phyloP scores from a whole-genome alignment of 2,888 invertebrate species.

The Lepeophtheirus nordmannii region DNA sequence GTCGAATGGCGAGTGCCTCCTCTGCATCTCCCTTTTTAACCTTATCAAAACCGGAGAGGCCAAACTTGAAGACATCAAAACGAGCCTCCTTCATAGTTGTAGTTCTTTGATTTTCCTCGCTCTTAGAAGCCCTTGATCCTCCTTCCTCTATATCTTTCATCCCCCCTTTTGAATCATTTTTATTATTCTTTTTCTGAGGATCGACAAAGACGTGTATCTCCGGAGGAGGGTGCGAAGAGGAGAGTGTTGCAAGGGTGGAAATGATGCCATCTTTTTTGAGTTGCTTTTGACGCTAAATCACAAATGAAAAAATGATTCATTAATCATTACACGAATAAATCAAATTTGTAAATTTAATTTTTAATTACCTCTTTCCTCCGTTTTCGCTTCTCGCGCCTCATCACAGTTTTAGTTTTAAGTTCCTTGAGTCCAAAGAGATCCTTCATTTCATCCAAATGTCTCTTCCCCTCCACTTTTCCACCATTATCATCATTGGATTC shows the following conservation, averaged over 20 bases:
- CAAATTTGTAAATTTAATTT: neutral
- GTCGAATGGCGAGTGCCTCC: slow-evolving; percentile 55
- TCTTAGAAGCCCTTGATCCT: neutral
- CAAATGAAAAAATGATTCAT: neutral
- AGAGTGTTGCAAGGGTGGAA: neutral
- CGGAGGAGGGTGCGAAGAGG: neutral
- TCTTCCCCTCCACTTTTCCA: neutral
- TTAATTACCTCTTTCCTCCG: neutral
- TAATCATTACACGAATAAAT: neutral
- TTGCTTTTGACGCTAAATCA: neutral
- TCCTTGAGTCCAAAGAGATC: slow-evolving; percentile 2
- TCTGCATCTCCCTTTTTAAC: slow-evolving; percentile 60
- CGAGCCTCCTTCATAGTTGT: slow-evolving; percentile 52
- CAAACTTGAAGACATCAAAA: slow-evolving; percentile 68
- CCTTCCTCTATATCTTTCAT: neutral
- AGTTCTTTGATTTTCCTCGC: neutral
- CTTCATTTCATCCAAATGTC: slow-evolving; percentile 10
- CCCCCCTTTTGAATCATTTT: too few relatives aligned
- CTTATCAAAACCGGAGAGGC: slow-evolving; percentile 55
- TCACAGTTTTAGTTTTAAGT: neutral
- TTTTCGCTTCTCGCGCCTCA: slow-evolving; percentile 8
- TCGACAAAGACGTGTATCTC: slow-evolving; percentile 10
- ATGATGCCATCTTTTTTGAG: neutral
- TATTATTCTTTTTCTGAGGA: neutral
- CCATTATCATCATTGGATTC: too few relatives aligned